phyloP scores from a whole-genome alignment of 2,888 invertebrate genomes.

The Microctonus brassicae region DNA sequence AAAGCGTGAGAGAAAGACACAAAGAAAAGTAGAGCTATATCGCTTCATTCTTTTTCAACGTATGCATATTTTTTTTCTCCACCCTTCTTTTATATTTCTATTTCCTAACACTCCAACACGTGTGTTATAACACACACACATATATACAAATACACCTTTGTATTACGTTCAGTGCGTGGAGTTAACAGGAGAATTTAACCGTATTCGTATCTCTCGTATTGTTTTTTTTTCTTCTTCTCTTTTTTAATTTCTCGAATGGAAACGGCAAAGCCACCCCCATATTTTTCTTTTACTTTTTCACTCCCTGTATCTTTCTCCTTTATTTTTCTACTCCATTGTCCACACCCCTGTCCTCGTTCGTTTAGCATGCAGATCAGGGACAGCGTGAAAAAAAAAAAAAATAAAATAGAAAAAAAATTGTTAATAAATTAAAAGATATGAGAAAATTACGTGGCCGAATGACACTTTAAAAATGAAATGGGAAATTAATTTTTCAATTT shows the following conservation, averaged over 20 bases:
- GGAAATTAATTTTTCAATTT: too few species aligned
- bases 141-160: not conserved
- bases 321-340: slow-evolving; percentile 25
- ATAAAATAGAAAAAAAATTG: not conserved
- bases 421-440: not conserved
- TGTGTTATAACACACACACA: not conserved
- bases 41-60: not conserved
- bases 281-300: slow-evolving; percentile 9
- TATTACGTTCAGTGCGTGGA: slow-evolving; percentile 15
- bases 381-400: not conserved
- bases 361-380: slow-evolving; percentile 11
- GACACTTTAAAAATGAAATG: too few species aligned
- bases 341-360: slow-evolving; percentile 22
- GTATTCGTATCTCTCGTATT: slow-evolving; percentile 16
- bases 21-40: not conserved
- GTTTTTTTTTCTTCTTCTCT: slow-evolving; percentile 15
- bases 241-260: not conserved
- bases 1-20: not conserved
- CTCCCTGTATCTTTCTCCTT: not conserved
- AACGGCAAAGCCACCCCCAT: slow-evolving; percentile 5
- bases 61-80: not conserved
- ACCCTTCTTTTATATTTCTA: not conserved
- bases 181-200: slow-evolving; percentile 28
- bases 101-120: not conserved
- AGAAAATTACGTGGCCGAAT: not conserved